These are phyloP conservation scores for Limenitis camilla DNA, from an alignment of 2,888 invertebrate genomes.

Conservation along the genomic window DNA sequence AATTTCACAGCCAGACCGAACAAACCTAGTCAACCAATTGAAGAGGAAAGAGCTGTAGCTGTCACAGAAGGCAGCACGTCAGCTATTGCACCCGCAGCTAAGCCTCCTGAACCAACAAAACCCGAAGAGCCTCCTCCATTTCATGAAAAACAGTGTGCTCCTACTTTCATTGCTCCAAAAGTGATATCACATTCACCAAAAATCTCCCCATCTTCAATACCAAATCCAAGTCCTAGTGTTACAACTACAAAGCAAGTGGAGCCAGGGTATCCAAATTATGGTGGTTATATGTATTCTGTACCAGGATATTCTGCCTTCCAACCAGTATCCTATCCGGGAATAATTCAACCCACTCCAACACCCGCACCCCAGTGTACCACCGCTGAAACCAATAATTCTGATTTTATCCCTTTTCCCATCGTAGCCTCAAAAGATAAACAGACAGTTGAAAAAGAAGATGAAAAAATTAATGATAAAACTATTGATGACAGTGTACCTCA, in stretches of 20 bases:
- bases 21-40: conserved; percentile 25
- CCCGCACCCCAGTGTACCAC: conserved; percentile 26
- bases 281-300: conserved; percentile 57
- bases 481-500: conserved; percentile 23
- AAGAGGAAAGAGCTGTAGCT: conserved; percentile 35
- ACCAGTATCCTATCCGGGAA: conserved; percentile 49
- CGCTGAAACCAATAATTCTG: conserved; percentile 31
- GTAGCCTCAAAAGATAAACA: conserved; percentile 30
- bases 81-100: conserved; percentile 33
- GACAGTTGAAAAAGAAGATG: conserved; percentile 23
- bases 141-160: conserved; percentile 37
- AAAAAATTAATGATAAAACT: conserved; percentile 27
- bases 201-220: conserved; percentile 68
- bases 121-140: conserved; percentile 39
- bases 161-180: conserved; percentile 46
- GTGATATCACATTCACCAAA: conserved; percentile 56
- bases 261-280: conserved; percentile 50
- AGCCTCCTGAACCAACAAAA: conserved; percentile 42
- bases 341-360: conserved; percentile 37
- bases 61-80: conserved; percentile 19
- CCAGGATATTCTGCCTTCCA: conserved; percentile 69
- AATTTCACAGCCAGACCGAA: conserved; percentile 30
- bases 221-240: conserved; percentile 63
- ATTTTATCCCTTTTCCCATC: conserved; percentile 34
- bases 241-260: conserved; percentile 52